Evolutionary conservation across 1,140 invertebrate species (phyloP).

Genomic region (Copidosoma floridanum): DNA sequence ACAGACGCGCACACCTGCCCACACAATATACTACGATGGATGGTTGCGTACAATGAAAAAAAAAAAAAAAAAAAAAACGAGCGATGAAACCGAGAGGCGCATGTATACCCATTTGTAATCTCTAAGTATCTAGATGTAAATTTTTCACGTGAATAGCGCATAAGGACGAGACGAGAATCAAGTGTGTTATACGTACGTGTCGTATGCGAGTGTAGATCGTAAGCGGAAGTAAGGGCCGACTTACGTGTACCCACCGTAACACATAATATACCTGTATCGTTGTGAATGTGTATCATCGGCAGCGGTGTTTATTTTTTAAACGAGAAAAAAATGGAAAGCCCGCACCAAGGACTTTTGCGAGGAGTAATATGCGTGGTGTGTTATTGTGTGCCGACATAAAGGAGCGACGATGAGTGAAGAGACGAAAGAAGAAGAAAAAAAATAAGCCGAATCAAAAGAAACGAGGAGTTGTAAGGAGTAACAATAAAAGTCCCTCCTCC

Average conservation of each 20-base stretch:
- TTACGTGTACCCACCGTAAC: too few species aligned
- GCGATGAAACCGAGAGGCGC: too few species aligned
- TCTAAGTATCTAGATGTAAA: background rate
- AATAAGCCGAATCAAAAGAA: background rate
- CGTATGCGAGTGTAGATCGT: background rate
- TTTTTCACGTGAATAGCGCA: too few species aligned
- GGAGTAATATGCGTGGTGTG: too few species aligned
- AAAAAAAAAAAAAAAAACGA: background rate
- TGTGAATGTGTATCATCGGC: constrained; percentile 8
- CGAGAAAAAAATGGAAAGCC: background rate
- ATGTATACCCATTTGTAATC: too few species aligned
- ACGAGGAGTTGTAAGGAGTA: background rate
- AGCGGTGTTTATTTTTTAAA: constrained; percentile 17
- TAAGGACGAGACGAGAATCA: background rate
- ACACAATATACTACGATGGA: constrained; percentile 2
- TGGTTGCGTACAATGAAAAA: background rate
- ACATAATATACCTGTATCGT: background rate
- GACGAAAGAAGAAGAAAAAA: background rate
- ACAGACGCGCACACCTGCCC: background rate
- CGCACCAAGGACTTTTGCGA: too few species aligned
- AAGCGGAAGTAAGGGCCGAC: too few species aligned
- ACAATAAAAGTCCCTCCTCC: background rate
- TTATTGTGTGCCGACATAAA: too few species aligned
- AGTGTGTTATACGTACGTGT: background rate
- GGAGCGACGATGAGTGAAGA: too few species aligned